Evolutionary conservation across 2,888 invertebrate species (phyloP), one percentile per base, ranked within the genome.

Genomic region (Lingula anatina): DNA sequence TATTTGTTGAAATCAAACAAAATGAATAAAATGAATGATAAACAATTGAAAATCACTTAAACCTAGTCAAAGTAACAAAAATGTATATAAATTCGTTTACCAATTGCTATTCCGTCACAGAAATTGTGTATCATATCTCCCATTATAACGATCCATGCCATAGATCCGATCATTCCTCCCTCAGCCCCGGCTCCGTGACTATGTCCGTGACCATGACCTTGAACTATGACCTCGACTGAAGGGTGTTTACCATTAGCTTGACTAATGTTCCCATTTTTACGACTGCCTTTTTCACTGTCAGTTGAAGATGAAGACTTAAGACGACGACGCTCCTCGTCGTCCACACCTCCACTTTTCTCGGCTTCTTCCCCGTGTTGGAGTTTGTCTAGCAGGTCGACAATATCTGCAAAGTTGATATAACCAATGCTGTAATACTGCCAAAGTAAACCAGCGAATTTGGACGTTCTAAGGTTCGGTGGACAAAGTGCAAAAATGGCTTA

Each of bases 121-220:
- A 95, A 90, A 79, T 94, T 94, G 73, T 95, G 94, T 42, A 95
- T 81, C 0, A 94, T 94, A 72, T 95, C 94, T 0, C 94, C 94
- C 85, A 93, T 88, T 60, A 95, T 87, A 51, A 95, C 92, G 91
- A 94, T 93, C 90, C 91, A 92, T 0, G 90, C 93, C 1, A 94
- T 90, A 4, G 90, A 88, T 5, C 89, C 87, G 71, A 91, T 82
- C 55, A 88, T 86, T 28, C 86, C 84, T 2, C 69, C 68, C 4
- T 62, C 53, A 1, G n/a, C n/a, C n/a, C n/a, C n/a, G n/a, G n/a
- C n/a, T n/a, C 50, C 45, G 48, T 64, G 61, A 41, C 56, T 50
- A 52, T 70, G 66, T 12, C 59, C 57, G 48, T 62, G 61, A 5
- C 49, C 48, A 36, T 46, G 35, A 18, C 41, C 38, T 25, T 55